phyloP scores from a whole-genome alignment of 2,888 invertebrate species.

The Hypsopygia costalis region DNA sequence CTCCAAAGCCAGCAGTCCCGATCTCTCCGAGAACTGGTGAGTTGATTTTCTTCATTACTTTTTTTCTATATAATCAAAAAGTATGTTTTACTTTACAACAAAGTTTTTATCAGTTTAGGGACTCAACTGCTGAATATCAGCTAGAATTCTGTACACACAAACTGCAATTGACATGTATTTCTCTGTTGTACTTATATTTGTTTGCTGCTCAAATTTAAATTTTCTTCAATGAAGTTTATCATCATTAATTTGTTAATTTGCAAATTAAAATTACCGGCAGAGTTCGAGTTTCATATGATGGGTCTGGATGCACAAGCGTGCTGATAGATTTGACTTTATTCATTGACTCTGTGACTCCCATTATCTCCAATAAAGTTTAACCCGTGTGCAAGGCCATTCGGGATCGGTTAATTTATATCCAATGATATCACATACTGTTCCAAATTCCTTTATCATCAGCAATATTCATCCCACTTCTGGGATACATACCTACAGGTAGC shows the following conservation, averaged over 20 bases:
- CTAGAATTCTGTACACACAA: slow-evolving; percentile 30
- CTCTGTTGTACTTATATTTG: slow-evolving; percentile 9
- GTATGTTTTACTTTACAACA: no score
- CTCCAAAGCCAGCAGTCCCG: slow-evolving; percentile 85
- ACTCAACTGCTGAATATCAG: no score
- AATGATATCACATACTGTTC: slow-evolving; percentile 12
- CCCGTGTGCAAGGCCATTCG: slow-evolving; percentile 29
- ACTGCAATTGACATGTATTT: slow-evolving; percentile 58
- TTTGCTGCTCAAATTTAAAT: slow-evolving; percentile 5
- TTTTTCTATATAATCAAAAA: no score
- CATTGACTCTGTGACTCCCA: slow-evolving; percentile 24
- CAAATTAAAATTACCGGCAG: slow-evolving; percentile 17
- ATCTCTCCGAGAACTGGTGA: slow-evolving; percentile 78
- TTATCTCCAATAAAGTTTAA: slow-evolving; percentile 34
- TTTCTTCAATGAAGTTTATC: neutral
- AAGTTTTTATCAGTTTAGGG: no score
- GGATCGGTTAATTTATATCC: slow-evolving; percentile 24
- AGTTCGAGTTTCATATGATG: slow-evolving; percentile 18
- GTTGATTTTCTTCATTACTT: slow-evolving; percentile 25
- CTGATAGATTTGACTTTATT: slow-evolving; percentile 35
- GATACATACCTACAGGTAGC: no score
- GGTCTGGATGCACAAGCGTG: slow-evolving; percentile 20
- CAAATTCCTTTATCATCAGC: slow-evolving; percentile 3
- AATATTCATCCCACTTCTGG: no score
- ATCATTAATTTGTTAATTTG: neutral